Percentiles rank a stretch among this genome's conserved stretches.
These are phyloP conservation scores for Sclerurus mexicanus DNA, from an alignment of 2,113 vertebrate species.

Conservation along the genomic window DNA sequence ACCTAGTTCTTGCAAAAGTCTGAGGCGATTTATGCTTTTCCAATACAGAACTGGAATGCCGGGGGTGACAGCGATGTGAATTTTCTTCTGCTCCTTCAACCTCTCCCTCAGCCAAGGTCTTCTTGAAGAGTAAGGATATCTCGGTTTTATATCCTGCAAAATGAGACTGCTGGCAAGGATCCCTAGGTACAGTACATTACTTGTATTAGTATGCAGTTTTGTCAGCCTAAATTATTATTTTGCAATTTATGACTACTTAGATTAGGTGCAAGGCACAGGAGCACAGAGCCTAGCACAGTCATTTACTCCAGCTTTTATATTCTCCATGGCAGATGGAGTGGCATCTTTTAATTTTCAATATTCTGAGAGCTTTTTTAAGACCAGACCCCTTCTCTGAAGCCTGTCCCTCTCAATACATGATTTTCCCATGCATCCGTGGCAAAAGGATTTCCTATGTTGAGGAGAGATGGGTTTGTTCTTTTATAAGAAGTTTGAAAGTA, in stretches of 20 bases:
- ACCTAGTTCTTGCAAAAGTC: neutral
- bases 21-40: neutral
- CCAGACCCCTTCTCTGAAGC: neutral
- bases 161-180: neutral
- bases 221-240: constrained; percentile 34
- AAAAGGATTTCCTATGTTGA: neutral
- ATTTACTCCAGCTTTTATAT: neutral
- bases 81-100: neutral
- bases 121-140: neutral
- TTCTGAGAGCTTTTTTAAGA: neutral
- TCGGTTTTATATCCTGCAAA: neutral
- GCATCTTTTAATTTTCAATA: neutral
- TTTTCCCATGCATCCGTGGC: neutral
- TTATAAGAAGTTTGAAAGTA: neutral
- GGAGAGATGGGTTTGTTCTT: neutral
- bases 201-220: neutral
- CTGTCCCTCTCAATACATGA: neutral
- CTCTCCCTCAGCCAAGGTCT: neutral
- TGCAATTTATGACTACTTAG: neutral
- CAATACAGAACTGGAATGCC: neutral
- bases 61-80: fast-evolving
- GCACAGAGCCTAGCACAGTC: neutral
- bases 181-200: neutral
- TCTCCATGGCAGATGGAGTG: neutral
- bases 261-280: neutral